Base-by-base conservation (phyloP, 1,140 invertebrate species). In the Glossosoma conforme region DNA sequence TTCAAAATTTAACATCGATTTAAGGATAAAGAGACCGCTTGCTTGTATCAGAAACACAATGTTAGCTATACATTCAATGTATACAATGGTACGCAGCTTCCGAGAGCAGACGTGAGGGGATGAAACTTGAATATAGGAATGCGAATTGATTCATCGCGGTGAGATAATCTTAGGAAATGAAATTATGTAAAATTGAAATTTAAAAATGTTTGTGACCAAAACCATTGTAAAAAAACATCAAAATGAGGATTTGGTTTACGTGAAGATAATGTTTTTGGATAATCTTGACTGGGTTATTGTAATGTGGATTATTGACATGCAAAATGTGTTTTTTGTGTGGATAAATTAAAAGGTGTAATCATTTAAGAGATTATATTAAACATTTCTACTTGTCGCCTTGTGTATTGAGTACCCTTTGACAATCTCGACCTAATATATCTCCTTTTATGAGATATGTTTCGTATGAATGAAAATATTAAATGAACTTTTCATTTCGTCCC, bases 371-470 rank as follows among this genome's bases (percentile, higher is more conserved):
- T 13, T 10, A 44, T 42, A 44, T 22, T 30, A 44, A 21, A 42
- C 49, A 37, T 44, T 32, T 28, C 44, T 36, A 37, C 2, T 36
- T 25, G 36, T 52, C 49, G 49, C 49, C 49, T 52, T 52, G 48
- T 49, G 40, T 43, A 24, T 21, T 35, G n/a, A n/a, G n/a, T n/a
- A n/a, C n/a, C 11, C 33, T 21, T 52, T 52, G 49, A 52, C 49
- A 52, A 52, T 52, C 49, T 52, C 28, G 17, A 37, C 15, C 13
- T 5, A 13, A n/a, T n/a, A n/a, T n/a, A n/a, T n/a, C n/a, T n/a
- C 14, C 17, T 36, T 36, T 28, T 28, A 28, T 28, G 24, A 8
- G 6, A 28, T 28, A 28, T n/a, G 6, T 28, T 28, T n/a, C n/a
- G 6, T 8, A 8, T n/a, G n/a, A 28, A 28, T 28, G n/a, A 28